Evolutionary conservation across 2,888 invertebrate species (phyloP).

Genomic region (Acanthococcus lagerstroemiae): DNA sequence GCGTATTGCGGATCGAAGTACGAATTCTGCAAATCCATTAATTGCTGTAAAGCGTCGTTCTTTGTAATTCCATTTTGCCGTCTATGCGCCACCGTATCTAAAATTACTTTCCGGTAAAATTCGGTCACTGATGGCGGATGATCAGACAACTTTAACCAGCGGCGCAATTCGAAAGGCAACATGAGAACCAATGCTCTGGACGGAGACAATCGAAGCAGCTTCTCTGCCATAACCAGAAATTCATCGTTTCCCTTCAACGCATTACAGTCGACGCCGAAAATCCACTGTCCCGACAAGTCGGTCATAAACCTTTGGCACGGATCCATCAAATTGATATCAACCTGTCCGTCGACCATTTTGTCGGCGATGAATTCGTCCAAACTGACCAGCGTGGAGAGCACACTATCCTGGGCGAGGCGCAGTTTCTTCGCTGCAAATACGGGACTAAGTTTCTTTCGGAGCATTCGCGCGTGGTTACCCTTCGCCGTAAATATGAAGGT

Average conservation of each 20-base stretch:
- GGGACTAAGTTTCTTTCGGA: conserved; percentile 42
- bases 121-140: conserved; percentile 33
- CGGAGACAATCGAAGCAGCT: not conserved
- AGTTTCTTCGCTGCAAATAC: conserved; percentile 43
- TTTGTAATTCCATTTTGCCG: not conserved
- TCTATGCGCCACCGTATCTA: conserved; percentile 1
- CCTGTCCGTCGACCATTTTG: not conserved
- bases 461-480: conserved; percentile 41
- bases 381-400: conserved; percentile 14
- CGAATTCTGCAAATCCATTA: conserved; percentile 26
- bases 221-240: not conserved
- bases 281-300: conserved; percentile 3
- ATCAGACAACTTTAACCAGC: conserved; percentile 33
- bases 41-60: conserved; percentile 15
- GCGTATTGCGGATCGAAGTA: not conserved
- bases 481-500: conserved; percentile 33
- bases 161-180: conserved; percentile 29
- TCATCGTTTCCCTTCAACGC: conserved; percentile 6
- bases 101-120: conserved; percentile 38
- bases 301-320: conserved; percentile 1
- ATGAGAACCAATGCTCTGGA: conserved; percentile 35
- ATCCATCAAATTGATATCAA: not conserved
- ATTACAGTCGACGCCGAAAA: conserved; percentile 12
- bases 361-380: conserved; percentile 7
- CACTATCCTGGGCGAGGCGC: conserved; percentile 36